Conservation (phyloP, 2,113 vertebrate species). For the Gobio gobio region DNA sequence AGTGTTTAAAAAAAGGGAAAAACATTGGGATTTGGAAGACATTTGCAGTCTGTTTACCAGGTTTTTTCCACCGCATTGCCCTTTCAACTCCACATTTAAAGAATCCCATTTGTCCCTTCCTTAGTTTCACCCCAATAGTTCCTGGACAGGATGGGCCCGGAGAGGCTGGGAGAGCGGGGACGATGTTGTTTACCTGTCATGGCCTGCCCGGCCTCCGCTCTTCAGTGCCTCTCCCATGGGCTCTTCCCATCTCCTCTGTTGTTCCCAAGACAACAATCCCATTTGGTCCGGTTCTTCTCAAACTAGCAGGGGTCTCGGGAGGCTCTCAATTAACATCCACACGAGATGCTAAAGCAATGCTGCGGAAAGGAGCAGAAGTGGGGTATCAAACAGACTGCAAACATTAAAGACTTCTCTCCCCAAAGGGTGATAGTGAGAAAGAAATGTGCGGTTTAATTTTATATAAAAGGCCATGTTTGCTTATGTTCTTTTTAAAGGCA, state of each 20-base stretch:
- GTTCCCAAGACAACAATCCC: conserved; percentile 52
- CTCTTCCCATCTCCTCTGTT: conserved; percentile 25
- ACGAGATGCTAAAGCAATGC: conserved; percentile 25
- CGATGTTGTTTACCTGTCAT: conserved; percentile 60
- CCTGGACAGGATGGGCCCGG: conserved; percentile 53
- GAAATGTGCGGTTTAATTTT: neutral
- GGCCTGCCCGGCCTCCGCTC: conserved; percentile 45
- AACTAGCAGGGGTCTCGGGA: conserved; percentile 45
- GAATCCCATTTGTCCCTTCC: conserved; percentile 23
- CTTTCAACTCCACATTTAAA: conserved; percentile 34
- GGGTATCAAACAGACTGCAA: conserved; percentile 50
- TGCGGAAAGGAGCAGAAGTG: conserved; percentile 53
- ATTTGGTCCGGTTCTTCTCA: conserved; percentile 33
- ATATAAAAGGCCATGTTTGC: neutral
- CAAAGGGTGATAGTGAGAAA: conserved; percentile 24
- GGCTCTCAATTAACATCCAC: conserved; percentile 57
- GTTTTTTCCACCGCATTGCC: neutral
- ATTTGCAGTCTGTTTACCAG: neutral
- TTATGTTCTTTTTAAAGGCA: neutral
- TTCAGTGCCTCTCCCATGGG: conserved; percentile 49
- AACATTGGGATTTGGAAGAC: neutral
- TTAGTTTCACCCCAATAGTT: conserved; percentile 56
- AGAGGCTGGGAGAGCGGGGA: conserved; percentile 29
- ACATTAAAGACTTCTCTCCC: conserved; percentile 27
- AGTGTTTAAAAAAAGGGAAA: neutral